These are phyloP conservation scores for Solenopsis fugax DNA, from an alignment of 1,140 invertebrate genomes.

Conservation along the genomic window DNA sequence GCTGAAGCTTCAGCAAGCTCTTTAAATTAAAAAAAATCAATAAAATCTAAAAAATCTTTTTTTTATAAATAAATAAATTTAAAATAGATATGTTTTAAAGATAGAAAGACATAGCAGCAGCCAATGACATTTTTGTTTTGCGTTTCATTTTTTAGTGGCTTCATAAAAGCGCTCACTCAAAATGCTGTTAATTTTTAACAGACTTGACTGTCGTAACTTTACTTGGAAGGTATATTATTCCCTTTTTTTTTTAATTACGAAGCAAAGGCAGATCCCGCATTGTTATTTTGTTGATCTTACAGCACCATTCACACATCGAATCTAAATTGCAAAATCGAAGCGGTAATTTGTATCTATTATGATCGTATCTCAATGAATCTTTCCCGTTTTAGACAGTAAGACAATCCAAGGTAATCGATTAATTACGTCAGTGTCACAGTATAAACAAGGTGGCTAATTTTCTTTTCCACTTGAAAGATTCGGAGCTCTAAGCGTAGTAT, in stretches of 20 bases:
- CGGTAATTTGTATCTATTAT: not conserved
- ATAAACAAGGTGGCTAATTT: not conserved
- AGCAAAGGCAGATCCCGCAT: not conserved
- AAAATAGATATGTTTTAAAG: not conserved
- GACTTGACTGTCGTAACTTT: too few relatives aligned
- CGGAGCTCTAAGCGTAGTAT: too few relatives aligned
- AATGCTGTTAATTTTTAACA: not conserved
- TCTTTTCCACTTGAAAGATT: not conserved
- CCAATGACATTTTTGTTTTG: not conserved
- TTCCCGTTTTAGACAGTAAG: not conserved
- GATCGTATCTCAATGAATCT: not conserved
- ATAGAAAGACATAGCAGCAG: not conserved
- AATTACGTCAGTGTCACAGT: not conserved
- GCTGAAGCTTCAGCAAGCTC: not conserved
- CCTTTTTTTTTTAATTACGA: not conserved
- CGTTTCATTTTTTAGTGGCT: not conserved
- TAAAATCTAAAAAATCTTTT: not conserved
- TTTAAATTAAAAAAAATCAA: not conserved
- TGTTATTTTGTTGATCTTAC: not conserved
- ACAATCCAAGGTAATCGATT: not conserved
- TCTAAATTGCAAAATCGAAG: not conserved
- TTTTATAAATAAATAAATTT: not conserved
- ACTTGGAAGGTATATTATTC: too few relatives aligned
- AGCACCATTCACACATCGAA: not conserved
- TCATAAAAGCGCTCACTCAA: not conserved